Evolutionary conservation across 2,113 vertebrate genomes (phyloP).

Genomic region (Semicossyphus pulcher): DNA sequence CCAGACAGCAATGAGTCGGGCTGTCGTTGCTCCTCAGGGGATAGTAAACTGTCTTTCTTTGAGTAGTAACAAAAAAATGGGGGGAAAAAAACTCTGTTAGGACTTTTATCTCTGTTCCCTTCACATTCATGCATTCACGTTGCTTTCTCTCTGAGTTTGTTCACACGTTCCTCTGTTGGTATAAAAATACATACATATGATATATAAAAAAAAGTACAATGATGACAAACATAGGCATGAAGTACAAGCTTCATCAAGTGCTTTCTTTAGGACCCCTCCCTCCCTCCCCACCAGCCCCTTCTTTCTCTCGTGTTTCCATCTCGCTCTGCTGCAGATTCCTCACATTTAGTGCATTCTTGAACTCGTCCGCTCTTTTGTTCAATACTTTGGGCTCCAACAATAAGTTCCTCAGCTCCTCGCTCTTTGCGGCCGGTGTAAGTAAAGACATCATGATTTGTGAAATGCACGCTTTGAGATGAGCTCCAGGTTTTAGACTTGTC

Average conservation of each 20-base stretch:
- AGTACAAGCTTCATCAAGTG: conserved; percentile 77
- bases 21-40: conserved; percentile 33
- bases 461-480: conserved; percentile 26
- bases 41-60: conserved; percentile 49
- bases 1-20: conserved; percentile 25
- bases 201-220: conserved; percentile 75
- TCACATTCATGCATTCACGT: conserved; percentile 70
- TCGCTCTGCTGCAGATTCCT: conserved; percentile 43
- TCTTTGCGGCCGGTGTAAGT: conserved; percentile 9
- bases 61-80: conserved; percentile 20
- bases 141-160: conserved; percentile 46
- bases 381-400: conserved; percentile 44
- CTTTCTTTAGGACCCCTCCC: conserved; percentile 63
- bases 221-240: conserved; percentile 75
- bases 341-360: conserved; percentile 63
- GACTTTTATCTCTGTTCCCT: conserved; percentile 51
- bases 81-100: conserved; percentile 14
- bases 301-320: not conserved
- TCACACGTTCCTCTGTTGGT: conserved; percentile 73
- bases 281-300: conserved; percentile 1
- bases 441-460: conserved; percentile 16
- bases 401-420: not conserved
- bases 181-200: conserved; percentile 85
- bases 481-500: not conserved
- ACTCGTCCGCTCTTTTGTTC: conserved; percentile 6